phyloP scores from a whole-genome alignment of 2,113 vertebrate genomes.

The Poecile atricapillus region DNA sequence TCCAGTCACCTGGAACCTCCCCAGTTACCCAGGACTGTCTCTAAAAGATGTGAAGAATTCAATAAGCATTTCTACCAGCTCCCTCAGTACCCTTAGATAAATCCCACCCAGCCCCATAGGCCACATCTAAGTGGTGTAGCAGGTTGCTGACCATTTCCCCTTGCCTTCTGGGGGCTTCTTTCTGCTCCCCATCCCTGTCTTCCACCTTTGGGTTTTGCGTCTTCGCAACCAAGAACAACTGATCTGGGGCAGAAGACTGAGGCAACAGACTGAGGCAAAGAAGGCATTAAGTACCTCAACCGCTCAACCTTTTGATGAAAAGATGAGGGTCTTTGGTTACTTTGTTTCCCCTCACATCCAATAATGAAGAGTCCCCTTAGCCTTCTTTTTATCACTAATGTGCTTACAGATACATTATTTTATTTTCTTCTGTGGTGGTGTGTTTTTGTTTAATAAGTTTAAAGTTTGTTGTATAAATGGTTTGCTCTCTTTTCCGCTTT shows the following conservation, averaged over 20 bases:
- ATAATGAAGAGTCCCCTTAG: not conserved
- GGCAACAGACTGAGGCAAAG: not conserved
- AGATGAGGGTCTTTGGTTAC: not conserved
- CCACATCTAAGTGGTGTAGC: not conserved
- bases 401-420: not conserved
- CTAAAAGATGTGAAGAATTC: not conserved
- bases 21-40: not conserved
- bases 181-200: not conserved
- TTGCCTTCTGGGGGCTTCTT: not conserved
- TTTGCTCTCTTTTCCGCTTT: no score
- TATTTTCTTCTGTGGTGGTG: no score
- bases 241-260: not conserved
- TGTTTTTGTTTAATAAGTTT: no score
- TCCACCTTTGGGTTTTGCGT: not conserved
- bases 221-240: not conserved
- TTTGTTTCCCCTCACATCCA: not conserved
- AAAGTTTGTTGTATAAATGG: no score
- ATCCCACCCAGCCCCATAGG: not conserved
- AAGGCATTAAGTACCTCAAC: not conserved
- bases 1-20: not conserved
- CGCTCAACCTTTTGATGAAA: not conserved
- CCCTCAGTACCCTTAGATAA: not conserved
- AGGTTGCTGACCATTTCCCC: not conserved
- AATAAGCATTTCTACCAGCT: not conserved
- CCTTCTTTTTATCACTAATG: not conserved